Conservation (phyloP, 2,797 vertebrate genomes). For the Spheniscus humboldti region DNA sequence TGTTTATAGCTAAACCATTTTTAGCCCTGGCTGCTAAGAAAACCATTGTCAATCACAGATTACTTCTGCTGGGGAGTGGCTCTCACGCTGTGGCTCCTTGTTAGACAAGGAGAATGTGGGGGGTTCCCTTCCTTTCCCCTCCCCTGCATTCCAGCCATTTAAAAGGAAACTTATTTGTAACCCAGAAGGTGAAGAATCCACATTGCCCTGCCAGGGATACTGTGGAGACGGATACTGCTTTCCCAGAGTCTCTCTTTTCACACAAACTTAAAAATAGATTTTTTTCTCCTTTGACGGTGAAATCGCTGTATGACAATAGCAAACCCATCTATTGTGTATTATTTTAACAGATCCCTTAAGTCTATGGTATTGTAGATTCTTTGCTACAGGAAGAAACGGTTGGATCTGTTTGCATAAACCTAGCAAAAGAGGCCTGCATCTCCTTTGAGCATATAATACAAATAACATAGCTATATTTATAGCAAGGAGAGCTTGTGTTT, state of each 20-base stretch:
- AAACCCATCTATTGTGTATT: not conserved
- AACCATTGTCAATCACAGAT: slow-evolving; percentile 30
- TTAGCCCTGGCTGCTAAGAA: slow-evolving; percentile 23
- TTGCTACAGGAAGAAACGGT: not conserved
- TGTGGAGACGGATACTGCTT: not conserved
- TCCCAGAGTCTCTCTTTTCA: not conserved
- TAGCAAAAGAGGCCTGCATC: not conserved
- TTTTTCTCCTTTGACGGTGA: not conserved
- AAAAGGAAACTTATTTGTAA: slow-evolving; percentile 26
- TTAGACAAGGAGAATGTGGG: slow-evolving; percentile 8
- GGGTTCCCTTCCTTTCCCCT: slow-evolving; percentile 18
- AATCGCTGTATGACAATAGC: not conserved
- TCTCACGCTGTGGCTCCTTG: slow-evolving; percentile 27
- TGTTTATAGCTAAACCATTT: slow-evolving; percentile 14
- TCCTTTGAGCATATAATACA: not conserved
- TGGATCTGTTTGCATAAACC: not conserved
- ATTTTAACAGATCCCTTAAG: not conserved
- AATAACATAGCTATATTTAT: not conserved
- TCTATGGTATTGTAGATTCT: not conserved
- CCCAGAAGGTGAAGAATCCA: slow-evolving; percentile 5
- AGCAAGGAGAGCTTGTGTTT: not conserved
- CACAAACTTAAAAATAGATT: not conserved
- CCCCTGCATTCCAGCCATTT: slow-evolving; percentile 29
- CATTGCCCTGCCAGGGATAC: not conserved
- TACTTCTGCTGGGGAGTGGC: not conserved